Percentiles rank a stretch among this genome's conserved stretches.
Conservation (phyloP, 1,140 invertebrate genomes). For the Pseudachorutes palmiensis region DNA sequence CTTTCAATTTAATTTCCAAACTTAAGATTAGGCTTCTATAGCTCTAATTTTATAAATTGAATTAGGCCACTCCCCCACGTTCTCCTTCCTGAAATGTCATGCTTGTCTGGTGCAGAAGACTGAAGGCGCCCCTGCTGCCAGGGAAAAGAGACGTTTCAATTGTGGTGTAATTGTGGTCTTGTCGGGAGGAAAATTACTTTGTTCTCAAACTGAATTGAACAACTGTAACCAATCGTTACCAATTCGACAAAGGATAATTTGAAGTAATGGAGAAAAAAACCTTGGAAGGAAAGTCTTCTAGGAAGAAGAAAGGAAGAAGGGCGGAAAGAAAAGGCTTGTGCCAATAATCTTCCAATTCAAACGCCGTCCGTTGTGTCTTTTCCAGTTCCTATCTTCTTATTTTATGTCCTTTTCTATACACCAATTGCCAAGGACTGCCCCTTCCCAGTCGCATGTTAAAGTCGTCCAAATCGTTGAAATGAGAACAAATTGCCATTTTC, state of each 20-base stretch:
- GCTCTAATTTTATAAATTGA: no score
- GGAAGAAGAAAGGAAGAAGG: background rate
- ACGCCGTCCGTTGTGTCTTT: background rate
- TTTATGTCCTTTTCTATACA: background rate
- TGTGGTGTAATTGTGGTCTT: background rate
- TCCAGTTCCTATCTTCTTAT: background rate
- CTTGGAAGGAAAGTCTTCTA: constrained; percentile 4
- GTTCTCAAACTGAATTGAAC: background rate
- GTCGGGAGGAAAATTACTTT: background rate
- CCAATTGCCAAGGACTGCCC: no score
- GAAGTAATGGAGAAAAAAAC: background rate
- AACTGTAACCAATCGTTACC: background rate
- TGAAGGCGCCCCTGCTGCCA: no score
- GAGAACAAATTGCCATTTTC: no score
- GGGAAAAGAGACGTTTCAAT: background rate
- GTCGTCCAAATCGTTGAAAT: no score
- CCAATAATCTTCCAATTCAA: constrained; percentile 12
- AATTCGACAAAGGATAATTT: background rate
- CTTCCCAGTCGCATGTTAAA: no score
- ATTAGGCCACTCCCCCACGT: no score
- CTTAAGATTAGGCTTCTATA: no score
- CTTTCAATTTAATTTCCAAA: no score
- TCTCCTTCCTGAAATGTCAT: no score
- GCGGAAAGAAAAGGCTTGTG: constrained; percentile 4
- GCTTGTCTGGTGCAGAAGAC: no score